Conservation (phyloP, 2,888 invertebrate species). For the Trachelus tabidus region DNA sequence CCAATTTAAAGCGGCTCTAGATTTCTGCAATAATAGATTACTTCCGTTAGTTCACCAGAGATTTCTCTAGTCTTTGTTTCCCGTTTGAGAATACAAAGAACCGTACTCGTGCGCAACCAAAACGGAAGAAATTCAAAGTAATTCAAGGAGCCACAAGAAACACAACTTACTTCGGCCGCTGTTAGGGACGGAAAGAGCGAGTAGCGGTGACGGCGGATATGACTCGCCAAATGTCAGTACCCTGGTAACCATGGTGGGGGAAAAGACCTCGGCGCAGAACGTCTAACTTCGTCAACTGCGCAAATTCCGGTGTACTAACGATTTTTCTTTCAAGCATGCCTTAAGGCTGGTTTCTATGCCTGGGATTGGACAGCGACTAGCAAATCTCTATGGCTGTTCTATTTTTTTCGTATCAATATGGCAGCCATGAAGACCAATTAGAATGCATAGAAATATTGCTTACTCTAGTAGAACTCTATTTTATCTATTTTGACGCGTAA, state of each 20-base stretch:
- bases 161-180: constrained; percentile 53
- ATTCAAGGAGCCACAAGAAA: background rate
- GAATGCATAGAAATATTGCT: background rate
- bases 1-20: constrained; percentile 33
- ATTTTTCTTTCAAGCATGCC: constrained; percentile 24
- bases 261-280: constrained; percentile 22
- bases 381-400: background rate
- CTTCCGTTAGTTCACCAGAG: background rate
- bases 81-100: background rate
- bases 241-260: constrained; percentile 7
- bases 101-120: constrained; percentile 7
- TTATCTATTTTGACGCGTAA: background rate
- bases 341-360: background rate
- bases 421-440: background rate
- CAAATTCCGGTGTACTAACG: constrained; percentile 26
- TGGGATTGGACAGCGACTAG: background rate
- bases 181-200: constrained; percentile 58
- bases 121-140: constrained; percentile 5
- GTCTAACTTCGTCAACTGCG: background rate
- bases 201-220: constrained; percentile 39
- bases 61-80: background rate
- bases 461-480: background rate
- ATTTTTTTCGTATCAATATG: background rate
- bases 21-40: constrained; percentile 40
- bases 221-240: constrained; percentile 20